Base-by-base conservation (phyloP, 2,888 invertebrate species). In the Orchesellides sinensis region DNA sequence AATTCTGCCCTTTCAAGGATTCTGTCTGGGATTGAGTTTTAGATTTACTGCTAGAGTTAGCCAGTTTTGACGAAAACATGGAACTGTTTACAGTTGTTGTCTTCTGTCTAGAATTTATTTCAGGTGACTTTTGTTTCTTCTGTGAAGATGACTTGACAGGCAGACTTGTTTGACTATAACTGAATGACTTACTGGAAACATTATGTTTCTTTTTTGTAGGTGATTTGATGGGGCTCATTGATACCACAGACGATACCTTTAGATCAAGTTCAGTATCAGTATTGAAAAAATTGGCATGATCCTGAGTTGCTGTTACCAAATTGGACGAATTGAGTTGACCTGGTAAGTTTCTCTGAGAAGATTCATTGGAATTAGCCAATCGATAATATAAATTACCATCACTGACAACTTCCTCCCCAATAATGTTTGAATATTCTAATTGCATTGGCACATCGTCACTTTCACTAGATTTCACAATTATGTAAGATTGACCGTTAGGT, bases 401-500 rank as follows among this genome's bases (percentile, higher is more conserved):
- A 12, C 2, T 32, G 5, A n/a, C 47, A 47, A 72, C 61, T 21
- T 59, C 61, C 1, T 17, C 40, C 8, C 27, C 17, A 3, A 56
- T 25, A 19, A 29, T 17, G 2, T 17, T 32, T 14, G 32, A 59
- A 23, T 74, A 74, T n/a, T 74, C 73, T 23, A 49, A 19, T 14
- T 77, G 68, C 29, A 78, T 27, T 40, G 35, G 40, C 12, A 65
- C 19, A 2, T 69, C 68, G 12, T 78, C 78, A 21, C 4, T 23
- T 17, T 78, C 78, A 61, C 27, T 61, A 1, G 66, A 21, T 35
- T 69, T 21, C 2, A 78, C 61, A 14, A 78, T 49, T 14, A 78
- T 61, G 17, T 69, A 78, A 4, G 78, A 78, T 25, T 78, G 78
- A n/a, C 78, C 78, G 23, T 78, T 69, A 4, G 29, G 29, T 10